These are phyloP conservation scores for Centropus bengalensis DNA, from an alignment of 2,113 vertebrate genomes.

Conservation along the genomic window DNA sequence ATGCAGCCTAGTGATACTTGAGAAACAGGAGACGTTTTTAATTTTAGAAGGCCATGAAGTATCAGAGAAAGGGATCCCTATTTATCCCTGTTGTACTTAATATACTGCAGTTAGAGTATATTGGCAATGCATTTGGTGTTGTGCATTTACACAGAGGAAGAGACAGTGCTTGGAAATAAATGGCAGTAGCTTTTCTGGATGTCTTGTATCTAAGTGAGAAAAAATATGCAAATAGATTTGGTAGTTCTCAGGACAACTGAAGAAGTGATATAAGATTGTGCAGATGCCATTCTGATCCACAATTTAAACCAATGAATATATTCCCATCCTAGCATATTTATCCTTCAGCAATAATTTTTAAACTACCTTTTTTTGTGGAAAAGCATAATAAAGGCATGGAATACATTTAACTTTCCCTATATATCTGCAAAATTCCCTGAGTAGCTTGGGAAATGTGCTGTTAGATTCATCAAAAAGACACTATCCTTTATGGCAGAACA, in stretches of 20 bases:
- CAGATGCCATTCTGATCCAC: slow-evolving; percentile 7
- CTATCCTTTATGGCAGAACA: slow-evolving; percentile 19
- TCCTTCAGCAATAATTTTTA: not conserved
- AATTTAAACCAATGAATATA: slow-evolving; percentile 14
- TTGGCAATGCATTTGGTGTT: not conserved
- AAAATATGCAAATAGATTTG: slow-evolving; percentile 36
- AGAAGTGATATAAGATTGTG: not conserved
- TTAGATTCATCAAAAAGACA: slow-evolving; percentile 1
- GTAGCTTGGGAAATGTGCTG: not conserved
- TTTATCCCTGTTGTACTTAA: slow-evolving; percentile 15
- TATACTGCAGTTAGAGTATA: not conserved
- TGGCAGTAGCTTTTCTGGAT: slow-evolving; percentile 12
- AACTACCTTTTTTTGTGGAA: slow-evolving; percentile 14
- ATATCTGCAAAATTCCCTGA: not conserved
- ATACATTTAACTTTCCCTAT: not conserved
- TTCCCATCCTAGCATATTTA: not conserved
- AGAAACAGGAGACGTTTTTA: slow-evolving; percentile 38
- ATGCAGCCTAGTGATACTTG: slow-evolving; percentile 14
- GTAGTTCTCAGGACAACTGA: slow-evolving; percentile 45
- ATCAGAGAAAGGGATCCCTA: slow-evolving; percentile 23
- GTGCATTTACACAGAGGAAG: slow-evolving; percentile 9
- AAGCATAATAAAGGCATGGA: not conserved
- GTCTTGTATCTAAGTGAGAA: slow-evolving; percentile 15
- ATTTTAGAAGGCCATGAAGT: slow-evolving; percentile 42
- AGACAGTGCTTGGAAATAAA: slow-evolving; percentile 4